phyloP scores from a whole-genome alignment of 2,113 vertebrate species.

The Mohoua ochrocephala region DNA sequence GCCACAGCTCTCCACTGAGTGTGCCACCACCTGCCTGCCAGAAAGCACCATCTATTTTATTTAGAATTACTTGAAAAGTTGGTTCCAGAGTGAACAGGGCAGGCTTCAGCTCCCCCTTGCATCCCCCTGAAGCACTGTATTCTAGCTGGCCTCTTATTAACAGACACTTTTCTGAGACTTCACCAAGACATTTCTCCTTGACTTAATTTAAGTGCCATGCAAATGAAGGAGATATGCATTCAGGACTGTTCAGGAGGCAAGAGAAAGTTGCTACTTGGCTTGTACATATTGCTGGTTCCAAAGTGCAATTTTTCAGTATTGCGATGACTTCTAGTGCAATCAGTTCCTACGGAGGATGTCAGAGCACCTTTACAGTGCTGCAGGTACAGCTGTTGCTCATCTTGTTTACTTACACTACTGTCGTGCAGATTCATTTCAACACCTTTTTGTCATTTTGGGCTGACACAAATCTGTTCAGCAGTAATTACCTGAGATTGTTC shows the following conservation, averaged over 20 bases:
- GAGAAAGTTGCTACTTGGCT: neutral
- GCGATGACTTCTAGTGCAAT: neutral
- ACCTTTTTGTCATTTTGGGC: neutral
- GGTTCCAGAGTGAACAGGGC: neutral
- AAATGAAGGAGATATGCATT: neutral
- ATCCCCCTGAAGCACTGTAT: neutral
- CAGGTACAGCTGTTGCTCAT: neutral
- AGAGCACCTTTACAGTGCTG: neutral
- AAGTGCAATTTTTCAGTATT: neutral
- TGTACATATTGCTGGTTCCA: neutral
- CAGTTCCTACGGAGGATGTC: neutral
- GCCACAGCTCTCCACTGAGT: neutral
- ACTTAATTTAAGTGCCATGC: neutral
- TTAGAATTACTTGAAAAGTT: neutral
- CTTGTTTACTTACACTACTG: neutral
- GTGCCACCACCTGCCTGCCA: neutral
- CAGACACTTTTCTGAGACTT: neutral
- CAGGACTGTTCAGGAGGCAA: neutral
- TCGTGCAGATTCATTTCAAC: neutral
- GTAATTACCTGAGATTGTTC: neutral
- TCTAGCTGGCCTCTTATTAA: neutral
- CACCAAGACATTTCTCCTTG: neutral
- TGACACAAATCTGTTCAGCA: neutral
- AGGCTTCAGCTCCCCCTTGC: neutral
- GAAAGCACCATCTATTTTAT: neutral